phyloP scores from a whole-genome alignment of 2,888 invertebrate species.

The Nymphalis urticae region DNA sequence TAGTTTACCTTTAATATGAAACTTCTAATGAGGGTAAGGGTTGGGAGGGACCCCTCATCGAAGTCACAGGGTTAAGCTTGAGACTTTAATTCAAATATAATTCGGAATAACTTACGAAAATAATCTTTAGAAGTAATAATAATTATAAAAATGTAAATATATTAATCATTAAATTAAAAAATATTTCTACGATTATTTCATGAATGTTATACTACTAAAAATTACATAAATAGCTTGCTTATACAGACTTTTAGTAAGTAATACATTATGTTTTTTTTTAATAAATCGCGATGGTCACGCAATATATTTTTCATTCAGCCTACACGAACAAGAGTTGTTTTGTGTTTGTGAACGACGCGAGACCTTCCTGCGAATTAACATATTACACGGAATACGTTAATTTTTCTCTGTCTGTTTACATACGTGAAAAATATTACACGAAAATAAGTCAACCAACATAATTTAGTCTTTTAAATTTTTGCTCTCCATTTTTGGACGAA shows the following conservation, averaged over 20 bases:
- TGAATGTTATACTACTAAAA: background rate
- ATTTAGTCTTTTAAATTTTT: conserved; percentile 24
- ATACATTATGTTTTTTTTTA: conserved; percentile 4
- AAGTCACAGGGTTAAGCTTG: no score
- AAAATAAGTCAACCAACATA: conserved; percentile 14
- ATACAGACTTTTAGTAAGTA: conserved; percentile 1
- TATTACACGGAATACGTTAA: conserved; percentile 26
- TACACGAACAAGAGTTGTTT: conserved; percentile 31
- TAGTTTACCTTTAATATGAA: no score
- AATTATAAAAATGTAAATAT: no score
- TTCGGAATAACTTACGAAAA: no score
- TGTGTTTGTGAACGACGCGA: conserved; percentile 23
- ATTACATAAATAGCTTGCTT: background rate
- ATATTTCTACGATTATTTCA: no score
- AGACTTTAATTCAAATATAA: no score
- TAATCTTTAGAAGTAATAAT: no score
- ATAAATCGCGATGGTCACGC: conserved; percentile 14
- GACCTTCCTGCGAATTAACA: conserved; percentile 29
- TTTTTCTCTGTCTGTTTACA: conserved; percentile 29
- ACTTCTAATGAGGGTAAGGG: no score
- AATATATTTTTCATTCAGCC: conserved; percentile 18
- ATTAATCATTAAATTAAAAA: no score
- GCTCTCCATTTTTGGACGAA: conserved; percentile 13
- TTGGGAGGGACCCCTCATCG: no score
- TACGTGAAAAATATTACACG: conserved; percentile 16